Evolutionary conservation across 2,113 vertebrate species (phyloP).

Genomic region (Rhinogobius similis): DNA sequence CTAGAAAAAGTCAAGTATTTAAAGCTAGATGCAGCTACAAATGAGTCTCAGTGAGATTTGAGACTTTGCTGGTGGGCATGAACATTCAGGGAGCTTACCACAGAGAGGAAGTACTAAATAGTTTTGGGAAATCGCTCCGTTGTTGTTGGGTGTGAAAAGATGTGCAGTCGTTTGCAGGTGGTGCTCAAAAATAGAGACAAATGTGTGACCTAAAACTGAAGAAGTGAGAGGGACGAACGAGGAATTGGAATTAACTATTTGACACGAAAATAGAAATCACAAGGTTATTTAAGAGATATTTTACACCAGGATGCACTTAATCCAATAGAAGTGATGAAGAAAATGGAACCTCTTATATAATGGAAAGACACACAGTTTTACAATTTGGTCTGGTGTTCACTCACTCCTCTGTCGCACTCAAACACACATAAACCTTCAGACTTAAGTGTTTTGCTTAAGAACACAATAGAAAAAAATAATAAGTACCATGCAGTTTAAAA

Average conservation of each 20-base stretch:
- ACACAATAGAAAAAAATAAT: no score
- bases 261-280: not conserved
- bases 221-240: not conserved
- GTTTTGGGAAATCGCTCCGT: not conserved
- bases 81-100: slow-evolving; percentile 14
- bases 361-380: no score
- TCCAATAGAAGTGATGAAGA: not conserved
- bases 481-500: no score
- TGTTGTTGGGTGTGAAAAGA: not conserved
- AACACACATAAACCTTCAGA: no score
- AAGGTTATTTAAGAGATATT: not conserved
- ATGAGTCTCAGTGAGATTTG: slow-evolving; percentile 36
- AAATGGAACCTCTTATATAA: not conserved
- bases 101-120: not conserved
- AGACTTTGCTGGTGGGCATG: slow-evolving; percentile 8
- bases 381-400: no score
- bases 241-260: no score
- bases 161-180: not conserved
- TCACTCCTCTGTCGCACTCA: no score
- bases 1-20: slow-evolving; percentile 28
- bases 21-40: slow-evolving; percentile 34
- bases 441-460: not conserved
- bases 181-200: not conserved
- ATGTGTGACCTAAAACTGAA: slow-evolving; percentile 1
- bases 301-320: not conserved